Base-by-base conservation (phyloP, 2,888 invertebrate species). In the Napeogenes inachia region DNA sequence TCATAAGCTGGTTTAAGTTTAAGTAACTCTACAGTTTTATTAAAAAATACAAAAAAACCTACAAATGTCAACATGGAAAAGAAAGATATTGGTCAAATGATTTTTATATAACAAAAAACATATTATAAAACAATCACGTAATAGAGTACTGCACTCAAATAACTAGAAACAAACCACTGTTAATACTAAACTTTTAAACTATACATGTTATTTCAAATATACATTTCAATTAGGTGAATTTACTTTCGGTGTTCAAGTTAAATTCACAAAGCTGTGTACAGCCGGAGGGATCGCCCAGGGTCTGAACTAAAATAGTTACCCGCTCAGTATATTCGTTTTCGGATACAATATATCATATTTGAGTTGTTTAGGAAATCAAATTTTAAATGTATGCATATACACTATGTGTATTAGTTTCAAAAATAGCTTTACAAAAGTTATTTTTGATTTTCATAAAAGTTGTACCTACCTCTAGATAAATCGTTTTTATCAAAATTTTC, bases 151-250 rank as follows among this genome's bases (percentile, higher is more conserved):
- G 50, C 30, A 50, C 21, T 21, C 50, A 30, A 8, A 21, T 50
- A 21, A 50, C 50, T 12, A 30, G 58, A 13, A 58, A 59, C 58
- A 59, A 45, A 30, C 30, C 50, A 50, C 45, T 53, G 46, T 35
- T 42, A 21, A 54, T 54, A 57, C 59, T 62, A 61, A 65, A 63
- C 59, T 65, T 65, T 35, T 55, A 61, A 59, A 65, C 70, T 68
- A 75, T 79, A 77, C 73, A 78, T 79, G 77, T 81, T 83, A 81
- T 82, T 81, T 79, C 78, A 80, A 82, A 81, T 84, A 82, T 79
- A 83, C 79, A 86, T 86, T 88, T 86, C 89, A 89, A 89, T 89
- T 89, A 85, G 75, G 72, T 61, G 68, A 77, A 82, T 84, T 87
- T 84, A 83, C 82, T 84, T 85, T 85, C 75, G 79, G 74, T 84